Evolutionary conservation across 2,797 vertebrate genomes (phyloP).

Genomic region (Acropternis orthonyx): DNA sequence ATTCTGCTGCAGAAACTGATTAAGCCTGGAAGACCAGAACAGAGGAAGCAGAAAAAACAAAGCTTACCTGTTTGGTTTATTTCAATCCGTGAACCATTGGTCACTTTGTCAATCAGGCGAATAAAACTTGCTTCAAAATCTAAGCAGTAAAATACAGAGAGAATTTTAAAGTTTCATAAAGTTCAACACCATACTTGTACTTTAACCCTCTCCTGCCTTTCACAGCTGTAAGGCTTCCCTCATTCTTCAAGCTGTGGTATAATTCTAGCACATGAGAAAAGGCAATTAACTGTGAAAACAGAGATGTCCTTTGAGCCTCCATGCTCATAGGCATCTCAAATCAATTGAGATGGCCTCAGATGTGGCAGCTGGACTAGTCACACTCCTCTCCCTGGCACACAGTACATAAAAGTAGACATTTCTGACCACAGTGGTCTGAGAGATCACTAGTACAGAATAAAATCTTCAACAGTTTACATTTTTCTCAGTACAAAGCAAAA

Average conservation of each 20-base stretch:
- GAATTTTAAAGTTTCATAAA: neutral
- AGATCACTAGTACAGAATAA: neutral
- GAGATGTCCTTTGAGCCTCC: neutral
- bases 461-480: neutral
- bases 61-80: conserved; percentile 95
- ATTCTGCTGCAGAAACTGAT: neutral
- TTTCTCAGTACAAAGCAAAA: neutral
- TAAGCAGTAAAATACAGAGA: conserved; percentile 52
- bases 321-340: rapidly evolving
- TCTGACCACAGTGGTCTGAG: neutral
- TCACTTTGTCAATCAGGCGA: conserved; percentile 93
- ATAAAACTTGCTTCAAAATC: conserved; percentile 98
- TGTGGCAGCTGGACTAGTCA: neutral
- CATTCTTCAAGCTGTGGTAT: neutral
- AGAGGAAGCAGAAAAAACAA: neutral
- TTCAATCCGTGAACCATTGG: conserved; percentile 94
- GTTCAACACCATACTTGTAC: neutral
- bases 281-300: neutral
- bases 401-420: neutral
- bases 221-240: neutral
- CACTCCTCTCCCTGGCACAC: neutral
- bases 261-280: neutral
- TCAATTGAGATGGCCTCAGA: neutral
- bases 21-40: neutral
- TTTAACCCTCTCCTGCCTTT: neutral